Evolutionary conservation across 2,113 vertebrate genomes (phyloP), one percentile per base, ranked within the genome.

Genomic region (Apaloderma vittatum): DNA sequence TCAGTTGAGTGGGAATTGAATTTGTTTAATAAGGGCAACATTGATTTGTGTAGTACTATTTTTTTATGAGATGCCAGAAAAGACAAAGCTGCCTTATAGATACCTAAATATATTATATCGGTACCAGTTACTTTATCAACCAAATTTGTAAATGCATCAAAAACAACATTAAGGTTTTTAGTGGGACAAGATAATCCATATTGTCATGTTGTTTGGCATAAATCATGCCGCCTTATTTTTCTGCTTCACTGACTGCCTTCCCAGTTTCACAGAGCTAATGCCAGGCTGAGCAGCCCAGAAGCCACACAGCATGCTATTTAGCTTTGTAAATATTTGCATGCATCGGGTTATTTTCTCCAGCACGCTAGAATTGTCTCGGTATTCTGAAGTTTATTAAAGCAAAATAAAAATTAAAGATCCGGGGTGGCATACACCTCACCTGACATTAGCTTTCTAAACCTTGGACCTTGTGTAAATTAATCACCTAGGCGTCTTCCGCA

Each of bases 61-160:
- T 87, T 40, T 93, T 94, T 86, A 86, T 86, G 58, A 91, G 83
- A 73, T 78, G 49, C 54, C 71, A 88, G 43, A 85, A 62, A 77
- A 51, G 48, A 77, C 55, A 46, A 91, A 57, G 15, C 29, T 92
- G 36, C 77, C 23, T 81, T 71, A 78, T 43, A 85, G 61, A 93
- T 74, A 74, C 11, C 19, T 37, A 52, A 74, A 70, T 66, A 22
- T 48, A 19, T 91, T 81, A 5, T 58, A 66, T 82, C 45, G 36
- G 22, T 52, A 80, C 9, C 5, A 59, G 57, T 87, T 81, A 48
- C 37, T 75, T 48, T 46, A 55, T 57, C 29, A 84, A 24, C 20
- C 43, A 75, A 32, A 89, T 87, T 29, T 58, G 29, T 84, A 81
- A 94, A 59, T n/a, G 40, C 24, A 87, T 83, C 49, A 81, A 85